These are phyloP conservation scores for Hoplostethus mediterraneus DNA, from an alignment of 2,797 vertebrate species.

Conservation along the genomic window DNA sequence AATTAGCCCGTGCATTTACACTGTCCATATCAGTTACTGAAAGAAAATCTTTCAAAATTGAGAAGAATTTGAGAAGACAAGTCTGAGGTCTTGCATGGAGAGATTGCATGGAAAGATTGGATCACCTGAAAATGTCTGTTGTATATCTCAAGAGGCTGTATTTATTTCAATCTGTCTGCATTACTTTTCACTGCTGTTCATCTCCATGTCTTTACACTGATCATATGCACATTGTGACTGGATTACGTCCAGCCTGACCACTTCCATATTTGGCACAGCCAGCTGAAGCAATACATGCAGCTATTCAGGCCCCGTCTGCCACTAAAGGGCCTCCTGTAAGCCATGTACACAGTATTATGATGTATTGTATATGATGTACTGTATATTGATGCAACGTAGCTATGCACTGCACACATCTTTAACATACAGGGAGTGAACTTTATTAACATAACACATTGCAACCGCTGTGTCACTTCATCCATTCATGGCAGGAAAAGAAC, in stretches of 20 bases:
- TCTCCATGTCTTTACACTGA: not conserved
- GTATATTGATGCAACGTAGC: too few species aligned
- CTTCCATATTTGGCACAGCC: not conserved
- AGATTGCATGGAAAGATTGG: not conserved
- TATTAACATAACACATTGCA: too few species aligned
- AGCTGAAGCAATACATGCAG: not conserved
- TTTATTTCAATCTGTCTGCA: not conserved
- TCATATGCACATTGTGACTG: too few species aligned
- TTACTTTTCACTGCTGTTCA: not conserved
- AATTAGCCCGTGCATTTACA: constrained; percentile 27
- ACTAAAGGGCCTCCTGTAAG: too few species aligned
- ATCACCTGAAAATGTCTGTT: constrained; percentile 5
- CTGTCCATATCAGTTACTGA: constrained; percentile 23
- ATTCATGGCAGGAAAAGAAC: too few species aligned
- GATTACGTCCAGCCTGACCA: not conserved
- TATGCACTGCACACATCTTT: too few species aligned
- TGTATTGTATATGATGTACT: too few species aligned
- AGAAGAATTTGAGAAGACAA: not conserved
- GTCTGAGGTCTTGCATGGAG: not conserved
- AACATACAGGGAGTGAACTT: too few species aligned
- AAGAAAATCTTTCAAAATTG: not conserved
- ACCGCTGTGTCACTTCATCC: too few species aligned
- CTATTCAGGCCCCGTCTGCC: too few species aligned
- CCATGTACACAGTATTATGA: too few species aligned
- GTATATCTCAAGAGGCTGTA: not conserved